A percentile compares a stretch with the other conserved stretches of the same genome.
These are phyloP conservation scores for Pantala flavescens DNA, from an alignment of 1,140 invertebrate species.

Conservation along the genomic window DNA sequence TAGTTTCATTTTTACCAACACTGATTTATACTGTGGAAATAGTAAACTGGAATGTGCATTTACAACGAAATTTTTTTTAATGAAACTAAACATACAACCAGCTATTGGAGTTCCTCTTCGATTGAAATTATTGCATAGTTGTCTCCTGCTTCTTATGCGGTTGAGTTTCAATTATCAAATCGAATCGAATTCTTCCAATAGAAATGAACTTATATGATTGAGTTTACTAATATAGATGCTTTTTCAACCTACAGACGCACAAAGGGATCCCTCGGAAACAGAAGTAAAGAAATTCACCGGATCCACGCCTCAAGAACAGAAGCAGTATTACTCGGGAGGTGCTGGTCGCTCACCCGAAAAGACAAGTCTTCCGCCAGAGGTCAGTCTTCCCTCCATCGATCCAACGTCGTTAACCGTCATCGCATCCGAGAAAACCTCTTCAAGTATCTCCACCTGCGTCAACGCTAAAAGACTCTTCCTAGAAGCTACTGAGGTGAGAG, in stretches of 20 bases:
- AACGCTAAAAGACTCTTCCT: constrained; percentile 8
- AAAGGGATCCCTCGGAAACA: background rate
- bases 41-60: too few relatives aligned
- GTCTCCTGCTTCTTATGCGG: too few relatives aligned
- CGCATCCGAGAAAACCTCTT: background rate
- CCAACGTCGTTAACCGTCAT: background rate
- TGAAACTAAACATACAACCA: too few relatives aligned
- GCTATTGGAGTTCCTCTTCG: too few relatives aligned
- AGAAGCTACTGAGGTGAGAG: background rate
- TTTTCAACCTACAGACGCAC: background rate
- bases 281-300: background rate
- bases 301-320: background rate
- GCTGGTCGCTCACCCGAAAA: background rate
- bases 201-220: too few relatives aligned
- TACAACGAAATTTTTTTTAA: too few relatives aligned
- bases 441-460: background rate
- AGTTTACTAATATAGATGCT: too few relatives aligned
- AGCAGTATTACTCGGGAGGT: background rate
- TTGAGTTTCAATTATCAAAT: too few relatives aligned
- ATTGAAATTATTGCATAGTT: too few relatives aligned
- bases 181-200: too few relatives aligned
- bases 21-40: too few relatives aligned
- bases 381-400: background rate
- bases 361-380: background rate
- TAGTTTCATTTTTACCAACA: too few relatives aligned